Evolutionary conservation across 2,113 vertebrate genomes (phyloP).

Genomic region (Oreotrochilus melanogaster): DNA sequence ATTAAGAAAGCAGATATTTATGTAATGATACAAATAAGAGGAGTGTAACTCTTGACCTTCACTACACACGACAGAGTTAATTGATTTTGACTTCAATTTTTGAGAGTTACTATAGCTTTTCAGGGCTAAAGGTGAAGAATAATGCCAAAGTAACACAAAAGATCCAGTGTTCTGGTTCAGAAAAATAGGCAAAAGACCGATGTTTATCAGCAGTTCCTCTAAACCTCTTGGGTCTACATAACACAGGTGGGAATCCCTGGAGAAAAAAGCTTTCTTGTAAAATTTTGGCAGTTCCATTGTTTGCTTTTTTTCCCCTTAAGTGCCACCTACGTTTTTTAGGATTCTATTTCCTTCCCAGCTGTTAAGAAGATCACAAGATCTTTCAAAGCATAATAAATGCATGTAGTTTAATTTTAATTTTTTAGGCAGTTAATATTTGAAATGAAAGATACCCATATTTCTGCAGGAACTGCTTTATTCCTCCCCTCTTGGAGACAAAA

Average conservation of each 20-base stretch:
- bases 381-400: not conserved
- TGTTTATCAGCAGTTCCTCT: constrained; percentile 15
- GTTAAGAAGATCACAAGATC: not conserved
- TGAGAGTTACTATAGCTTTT: not conserved
- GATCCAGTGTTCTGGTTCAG: not conserved
- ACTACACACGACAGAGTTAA: not conserved
- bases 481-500: not conserved
- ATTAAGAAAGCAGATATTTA: not conserved
- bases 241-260: not conserved
- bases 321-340: not conserved
- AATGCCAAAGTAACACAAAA: constrained; percentile 37
- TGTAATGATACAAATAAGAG: not conserved
- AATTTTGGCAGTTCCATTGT: not conserved
- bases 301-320: not conserved
- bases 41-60: not conserved
- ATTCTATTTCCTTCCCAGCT: not conserved
- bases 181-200: not conserved
- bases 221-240: not conserved
- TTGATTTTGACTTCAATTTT: not conserved
- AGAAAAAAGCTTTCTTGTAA: not conserved
- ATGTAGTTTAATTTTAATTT: not conserved
- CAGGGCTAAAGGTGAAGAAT: not conserved
- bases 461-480: not conserved
- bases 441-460: not conserved
- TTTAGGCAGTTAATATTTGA: not conserved